Conservation (phyloP, 2,797 vertebrate genomes). For the Otus scops region DNA sequence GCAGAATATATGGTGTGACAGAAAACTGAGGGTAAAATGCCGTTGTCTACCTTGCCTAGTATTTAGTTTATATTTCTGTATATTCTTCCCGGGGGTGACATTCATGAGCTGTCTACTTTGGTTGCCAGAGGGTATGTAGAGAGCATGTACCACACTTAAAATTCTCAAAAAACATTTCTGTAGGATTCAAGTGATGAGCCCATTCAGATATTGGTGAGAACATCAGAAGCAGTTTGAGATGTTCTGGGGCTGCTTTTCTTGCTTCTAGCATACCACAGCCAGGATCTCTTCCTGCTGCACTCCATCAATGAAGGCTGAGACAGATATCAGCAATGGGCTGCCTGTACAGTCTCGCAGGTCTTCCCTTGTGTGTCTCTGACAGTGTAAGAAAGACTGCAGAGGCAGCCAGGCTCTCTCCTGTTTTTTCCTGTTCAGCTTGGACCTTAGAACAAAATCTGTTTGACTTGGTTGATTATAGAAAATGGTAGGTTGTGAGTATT, state of each 20-base stretch:
- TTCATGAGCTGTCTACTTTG: not conserved
- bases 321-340: not conserved
- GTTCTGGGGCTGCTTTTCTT: not conserved
- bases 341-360: fast-evolving
- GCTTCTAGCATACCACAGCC: not conserved
- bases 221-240: not conserved
- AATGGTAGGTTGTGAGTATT: conserved; percentile 25
- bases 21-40: not conserved
- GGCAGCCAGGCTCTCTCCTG: not conserved
- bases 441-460: not conserved
- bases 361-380: not conserved
- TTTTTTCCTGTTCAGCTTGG: not conserved
- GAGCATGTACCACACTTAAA: not conserved
- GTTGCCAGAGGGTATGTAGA: not conserved
- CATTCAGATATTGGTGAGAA: not conserved
- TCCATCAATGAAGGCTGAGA: not conserved
- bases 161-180: not conserved
- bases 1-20: not conserved
- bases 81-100: not conserved
- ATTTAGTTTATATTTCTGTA: not conserved
- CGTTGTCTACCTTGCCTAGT: not conserved
- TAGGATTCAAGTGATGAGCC: not conserved
- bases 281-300: not conserved
- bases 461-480: not conserved
- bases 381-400: not conserved